phyloP scores from a whole-genome alignment of 2,797 vertebrate species.

The Australoheros facetus region DNA sequence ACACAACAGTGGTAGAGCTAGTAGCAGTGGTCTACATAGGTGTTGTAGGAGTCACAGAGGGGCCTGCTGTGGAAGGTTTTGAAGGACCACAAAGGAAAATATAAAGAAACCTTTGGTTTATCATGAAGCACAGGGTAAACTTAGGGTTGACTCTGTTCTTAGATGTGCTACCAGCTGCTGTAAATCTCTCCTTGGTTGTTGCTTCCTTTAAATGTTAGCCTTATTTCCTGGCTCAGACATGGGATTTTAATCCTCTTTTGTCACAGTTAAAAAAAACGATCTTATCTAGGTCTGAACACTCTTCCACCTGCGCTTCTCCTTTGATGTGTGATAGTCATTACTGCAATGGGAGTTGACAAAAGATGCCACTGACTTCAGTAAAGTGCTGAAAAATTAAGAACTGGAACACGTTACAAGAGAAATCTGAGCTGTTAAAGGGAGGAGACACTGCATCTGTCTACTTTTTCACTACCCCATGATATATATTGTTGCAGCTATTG shows the following conservation, averaged over 20 bases:
- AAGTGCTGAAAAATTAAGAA: neutral
- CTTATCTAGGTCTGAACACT: neutral
- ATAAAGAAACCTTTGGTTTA: neutral
- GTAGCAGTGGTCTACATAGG: too few species aligned
- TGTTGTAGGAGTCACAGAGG: neutral
- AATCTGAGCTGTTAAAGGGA: neutral
- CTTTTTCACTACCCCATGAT: neutral
- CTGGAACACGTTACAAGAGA: neutral
- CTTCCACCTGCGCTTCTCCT: neutral
- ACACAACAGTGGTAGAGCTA: neutral
- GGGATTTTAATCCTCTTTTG: neutral
- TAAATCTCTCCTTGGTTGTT: neutral
- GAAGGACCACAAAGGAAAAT: neutral
- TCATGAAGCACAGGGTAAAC: neutral
- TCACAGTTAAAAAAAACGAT: neutral
- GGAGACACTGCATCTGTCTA: neutral
- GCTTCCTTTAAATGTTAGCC: neutral
- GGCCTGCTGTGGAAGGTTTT: neutral
- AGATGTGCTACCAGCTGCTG: neutral
- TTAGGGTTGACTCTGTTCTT: neutral
- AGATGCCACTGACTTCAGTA: neutral
- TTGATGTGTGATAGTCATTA: conserved; percentile 1
- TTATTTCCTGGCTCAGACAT: neutral
- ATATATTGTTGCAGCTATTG: neutral
- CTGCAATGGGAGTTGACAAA: neutral